phyloP scores from a whole-genome alignment of 2,113 vertebrate species.

The Dissostichus mawsoni region DNA sequence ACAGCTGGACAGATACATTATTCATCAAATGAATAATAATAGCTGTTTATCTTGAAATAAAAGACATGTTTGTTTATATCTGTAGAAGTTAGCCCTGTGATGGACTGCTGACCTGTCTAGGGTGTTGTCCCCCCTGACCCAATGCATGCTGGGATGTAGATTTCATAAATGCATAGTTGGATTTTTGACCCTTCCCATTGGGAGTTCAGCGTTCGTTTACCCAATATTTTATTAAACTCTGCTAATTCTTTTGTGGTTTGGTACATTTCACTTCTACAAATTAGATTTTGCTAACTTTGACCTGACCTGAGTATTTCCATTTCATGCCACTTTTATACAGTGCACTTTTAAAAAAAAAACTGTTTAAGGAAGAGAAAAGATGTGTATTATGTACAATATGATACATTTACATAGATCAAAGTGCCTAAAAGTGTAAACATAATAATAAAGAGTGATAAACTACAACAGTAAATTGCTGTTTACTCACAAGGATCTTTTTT shows the following conservation, averaged over 20 bases:
- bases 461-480: neutral
- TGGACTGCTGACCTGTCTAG: neutral
- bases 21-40: constrained; percentile 46
- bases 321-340: neutral
- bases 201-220: neutral
- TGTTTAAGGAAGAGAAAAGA: too few species aligned
- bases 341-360: too few species aligned
- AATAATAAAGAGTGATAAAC: neutral
- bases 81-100: constrained; percentile 7
- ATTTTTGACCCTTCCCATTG: neutral
- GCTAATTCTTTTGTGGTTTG: neutral
- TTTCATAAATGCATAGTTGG: too few species aligned
- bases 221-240: neutral
- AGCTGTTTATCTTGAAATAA: constrained; percentile 31
- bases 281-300: too few species aligned
- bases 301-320: neutral
- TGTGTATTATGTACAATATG: too few species aligned
- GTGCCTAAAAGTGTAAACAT: neutral
- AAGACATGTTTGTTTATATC: constrained; percentile 7
- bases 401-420: neutral
- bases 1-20: constrained; percentile 29
- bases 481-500: neutral
- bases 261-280: neutral
- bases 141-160: constrained; percentile 9
- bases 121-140: neutral